Base-by-base conservation (phyloP, 2,888 invertebrate genomes). In the Trachelus tabidus region DNA sequence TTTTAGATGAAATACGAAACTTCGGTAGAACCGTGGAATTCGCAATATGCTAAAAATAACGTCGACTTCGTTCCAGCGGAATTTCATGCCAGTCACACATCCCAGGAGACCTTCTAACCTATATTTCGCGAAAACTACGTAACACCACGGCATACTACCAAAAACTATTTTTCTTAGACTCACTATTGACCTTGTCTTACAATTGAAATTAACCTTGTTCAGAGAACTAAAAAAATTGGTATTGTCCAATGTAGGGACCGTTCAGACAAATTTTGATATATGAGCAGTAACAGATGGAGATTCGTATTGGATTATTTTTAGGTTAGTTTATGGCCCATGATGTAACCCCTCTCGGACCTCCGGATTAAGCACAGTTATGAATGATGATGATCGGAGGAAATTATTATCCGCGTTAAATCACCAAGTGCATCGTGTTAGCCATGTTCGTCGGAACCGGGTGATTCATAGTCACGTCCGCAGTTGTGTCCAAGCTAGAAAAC, bases 1-100 rank as follows among this genome's bases (percentile, higher is more conserved):
- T 82, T 83, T 82, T 84, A 82, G 82, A 79, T 73, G 73, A 81
- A 79, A 76, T 73, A 71, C 78, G n/a, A 79, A 76, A 77, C 73
- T 68, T 12, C 73, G 33, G 76, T 73, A 73, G 76, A 73, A 34
- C 30, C 35, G 69, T 2, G n/a, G 73, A 76, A 73, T 76, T 73
- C 73, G 33, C 37, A 34, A 37, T 34, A 56, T 34, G 4, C 77
- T 68, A 35, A 77, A 56, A 75, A 73, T 73, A 74, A 34, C 56
- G 34, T 11, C 23, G 12, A 73, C 35, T 68, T 33, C 40, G 71
- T 77, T 75, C 77, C 74, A 75, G 12, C 73, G 12, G 74, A 56
- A 68, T 74, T 40, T 75, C 74, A 71, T 71, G 71, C 31, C 71
- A 34, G 71, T 71, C 71, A 56, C 71, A 34, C 31, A 34, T 71